These are phyloP conservation scores for Sinonovacula constricta DNA, from an alignment of 1,140 invertebrate genomes.

Conservation along the genomic window DNA sequence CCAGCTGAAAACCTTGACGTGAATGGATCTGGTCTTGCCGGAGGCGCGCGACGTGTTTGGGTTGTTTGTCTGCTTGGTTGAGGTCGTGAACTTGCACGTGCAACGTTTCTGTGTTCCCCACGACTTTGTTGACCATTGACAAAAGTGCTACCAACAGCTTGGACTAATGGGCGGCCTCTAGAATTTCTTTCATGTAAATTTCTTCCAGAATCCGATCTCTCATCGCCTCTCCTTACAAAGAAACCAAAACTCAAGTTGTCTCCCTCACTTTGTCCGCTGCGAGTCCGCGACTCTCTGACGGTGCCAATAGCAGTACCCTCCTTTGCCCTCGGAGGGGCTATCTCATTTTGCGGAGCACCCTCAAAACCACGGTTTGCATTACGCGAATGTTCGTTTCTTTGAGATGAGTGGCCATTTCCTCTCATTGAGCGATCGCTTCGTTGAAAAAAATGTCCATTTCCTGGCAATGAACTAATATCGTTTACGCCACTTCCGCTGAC, in stretches of 20 bases:
- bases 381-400: neutral
- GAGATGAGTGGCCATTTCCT: neutral
- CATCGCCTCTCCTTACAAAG: neutral
- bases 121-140: neutral
- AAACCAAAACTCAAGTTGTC: no score
- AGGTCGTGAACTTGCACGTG: neutral
- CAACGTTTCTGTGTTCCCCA: neutral
- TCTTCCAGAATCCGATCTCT: neutral
- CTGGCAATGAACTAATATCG: neutral
- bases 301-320: no score
- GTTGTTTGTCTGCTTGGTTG: neutral
- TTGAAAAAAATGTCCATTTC: neutral
- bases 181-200: neutral
- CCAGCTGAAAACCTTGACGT: conserved; percentile 36
- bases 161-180: neutral
- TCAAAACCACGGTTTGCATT: neutral
- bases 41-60: neutral
- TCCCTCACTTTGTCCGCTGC: neutral
- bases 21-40: conserved; percentile 30
- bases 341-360: no score
- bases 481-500: no score
- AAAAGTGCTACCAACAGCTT: neutral
- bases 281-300: no score
- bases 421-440: neutral
- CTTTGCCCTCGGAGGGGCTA: no score